A percentile compares a stretch with the other conserved stretches of the same genome.
phyloP scores from a whole-genome alignment of 1,140 invertebrate species.

The Drosophila orena region DNA sequence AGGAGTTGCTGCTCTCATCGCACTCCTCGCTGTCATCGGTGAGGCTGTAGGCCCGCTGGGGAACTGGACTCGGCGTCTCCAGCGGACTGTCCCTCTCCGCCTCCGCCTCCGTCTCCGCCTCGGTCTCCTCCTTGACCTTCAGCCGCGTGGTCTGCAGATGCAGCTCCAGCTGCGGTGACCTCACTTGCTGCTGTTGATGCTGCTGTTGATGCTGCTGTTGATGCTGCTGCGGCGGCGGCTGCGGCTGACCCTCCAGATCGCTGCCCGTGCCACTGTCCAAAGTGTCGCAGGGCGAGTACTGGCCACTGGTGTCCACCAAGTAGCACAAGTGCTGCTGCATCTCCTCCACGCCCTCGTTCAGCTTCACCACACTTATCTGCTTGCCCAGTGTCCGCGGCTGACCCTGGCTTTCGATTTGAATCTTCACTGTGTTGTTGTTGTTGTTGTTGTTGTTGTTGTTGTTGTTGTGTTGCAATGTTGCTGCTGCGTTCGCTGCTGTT shows the following conservation, averaged over 20 bases:
- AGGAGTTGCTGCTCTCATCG: conserved; percentile 73
- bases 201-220: background rate
- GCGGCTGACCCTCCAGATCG: conserved; percentile 87
- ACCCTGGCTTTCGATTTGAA: conserved; percentile 68
- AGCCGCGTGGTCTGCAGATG: conserved; percentile 84
- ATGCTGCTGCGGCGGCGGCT: conserved; percentile 10
- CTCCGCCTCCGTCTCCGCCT: conserved; percentile 84
- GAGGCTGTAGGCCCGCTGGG: conserved; percentile 84
- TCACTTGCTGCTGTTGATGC: conserved; percentile 4
- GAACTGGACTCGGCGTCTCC: background rate
- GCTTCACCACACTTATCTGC: conserved; percentile 70
- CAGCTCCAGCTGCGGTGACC: conserved; percentile 84
- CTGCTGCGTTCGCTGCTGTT: conserved; percentile 26
- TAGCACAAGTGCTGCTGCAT: conserved; percentile 85
- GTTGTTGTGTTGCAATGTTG: conserved; percentile 43
- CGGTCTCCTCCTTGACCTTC: conserved; percentile 85
- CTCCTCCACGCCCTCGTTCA: conserved; percentile 58
- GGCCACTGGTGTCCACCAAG: conserved; percentile 89
- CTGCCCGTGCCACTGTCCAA: conserved; percentile 93
- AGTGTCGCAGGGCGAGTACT: conserved; percentile 91
- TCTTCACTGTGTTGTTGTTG: conserved; percentile 77
- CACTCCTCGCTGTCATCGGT: conserved; percentile 84
- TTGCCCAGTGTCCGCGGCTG: conserved; percentile 52
- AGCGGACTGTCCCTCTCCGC: background rate
- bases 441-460: too few relatives aligned